These are phyloP conservation scores for Tychaedon coryphoeus DNA, from an alignment of 2,113 vertebrate genomes.

Conservation along the genomic window DNA sequence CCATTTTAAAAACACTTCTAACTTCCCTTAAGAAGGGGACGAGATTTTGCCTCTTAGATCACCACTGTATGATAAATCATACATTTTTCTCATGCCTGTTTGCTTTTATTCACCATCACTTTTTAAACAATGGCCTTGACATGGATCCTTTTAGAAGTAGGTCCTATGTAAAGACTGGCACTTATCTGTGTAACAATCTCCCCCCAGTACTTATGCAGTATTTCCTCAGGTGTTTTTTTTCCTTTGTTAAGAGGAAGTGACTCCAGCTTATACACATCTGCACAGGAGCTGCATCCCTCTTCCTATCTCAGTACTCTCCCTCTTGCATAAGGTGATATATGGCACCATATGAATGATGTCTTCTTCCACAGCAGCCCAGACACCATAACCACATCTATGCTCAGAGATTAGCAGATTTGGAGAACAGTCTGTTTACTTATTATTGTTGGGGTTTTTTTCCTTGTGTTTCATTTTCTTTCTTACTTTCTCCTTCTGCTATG, in stretches of 20 bases:
- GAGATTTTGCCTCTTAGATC: neutral
- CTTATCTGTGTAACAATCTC: neutral
- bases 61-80: neutral
- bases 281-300: neutral
- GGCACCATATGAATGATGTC: neutral
- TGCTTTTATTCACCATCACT: neutral
- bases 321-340: neutral
- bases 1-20: neutral
- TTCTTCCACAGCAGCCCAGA: neutral
- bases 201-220: neutral
- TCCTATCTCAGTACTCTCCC: neutral
- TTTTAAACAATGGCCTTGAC: neutral
- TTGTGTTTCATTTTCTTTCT: neutral
- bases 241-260: neutral
- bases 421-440: neutral
- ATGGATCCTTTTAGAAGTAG: neutral
- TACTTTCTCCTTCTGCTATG: neutral
- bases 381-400: neutral
- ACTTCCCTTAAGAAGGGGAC: neutral
- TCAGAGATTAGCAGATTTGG: neutral
- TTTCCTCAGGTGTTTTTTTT: neutral
- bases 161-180: neutral
- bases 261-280: neutral
- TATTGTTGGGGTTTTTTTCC: neutral
- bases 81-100: neutral